Evolutionary conservation across 2,888 invertebrate genomes (phyloP).

Genomic region (Dusona sp.): DNA sequence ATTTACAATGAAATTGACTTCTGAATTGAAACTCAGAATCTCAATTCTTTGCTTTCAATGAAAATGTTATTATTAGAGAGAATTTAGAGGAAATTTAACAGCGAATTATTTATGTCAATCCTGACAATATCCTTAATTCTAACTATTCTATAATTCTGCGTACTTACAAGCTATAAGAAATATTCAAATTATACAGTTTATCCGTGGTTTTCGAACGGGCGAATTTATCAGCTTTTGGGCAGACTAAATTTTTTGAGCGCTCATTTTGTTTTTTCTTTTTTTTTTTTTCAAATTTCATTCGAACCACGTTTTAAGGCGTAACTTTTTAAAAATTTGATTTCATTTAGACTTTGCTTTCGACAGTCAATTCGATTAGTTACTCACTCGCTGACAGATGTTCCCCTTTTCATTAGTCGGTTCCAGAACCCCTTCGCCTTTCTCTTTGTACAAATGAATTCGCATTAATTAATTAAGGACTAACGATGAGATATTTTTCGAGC

Average conservation of each 20-base stretch:
- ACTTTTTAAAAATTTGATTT: slow-evolving; percentile 19
- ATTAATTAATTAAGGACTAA: slow-evolving; percentile 2
- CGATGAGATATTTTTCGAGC: slow-evolving; percentile 19
- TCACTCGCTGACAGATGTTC: not conserved
- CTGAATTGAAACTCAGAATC: slow-evolving; percentile 7
- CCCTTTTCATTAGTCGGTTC: not conserved
- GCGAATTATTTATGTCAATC: not conserved
- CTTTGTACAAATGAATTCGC: slow-evolving; percentile 24
- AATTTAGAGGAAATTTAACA: not conserved
- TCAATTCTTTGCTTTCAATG: slow-evolving; percentile 4
- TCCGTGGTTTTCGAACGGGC: not conserved
- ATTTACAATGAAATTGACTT: slow-evolving; percentile 61
- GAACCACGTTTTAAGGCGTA: slow-evolving; percentile 8
- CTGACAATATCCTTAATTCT: not conserved
- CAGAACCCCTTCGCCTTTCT: not conserved
- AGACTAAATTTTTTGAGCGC: slow-evolving; percentile 4
- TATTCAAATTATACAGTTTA: slow-evolving; percentile 6
- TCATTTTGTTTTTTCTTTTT: not conserved
- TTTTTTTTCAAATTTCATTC: not conserved
- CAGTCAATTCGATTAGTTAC: not conserved
- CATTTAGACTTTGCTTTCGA: not conserved
- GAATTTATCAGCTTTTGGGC: not conserved
- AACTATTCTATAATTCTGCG: not conserved
- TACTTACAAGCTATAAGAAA: not conserved
- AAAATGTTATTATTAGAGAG: slow-evolving; percentile 28